These are phyloP conservation scores for Drosophila kanekoi DNA, from an alignment of 2,888 invertebrate genomes.

Conservation along the genomic window DNA sequence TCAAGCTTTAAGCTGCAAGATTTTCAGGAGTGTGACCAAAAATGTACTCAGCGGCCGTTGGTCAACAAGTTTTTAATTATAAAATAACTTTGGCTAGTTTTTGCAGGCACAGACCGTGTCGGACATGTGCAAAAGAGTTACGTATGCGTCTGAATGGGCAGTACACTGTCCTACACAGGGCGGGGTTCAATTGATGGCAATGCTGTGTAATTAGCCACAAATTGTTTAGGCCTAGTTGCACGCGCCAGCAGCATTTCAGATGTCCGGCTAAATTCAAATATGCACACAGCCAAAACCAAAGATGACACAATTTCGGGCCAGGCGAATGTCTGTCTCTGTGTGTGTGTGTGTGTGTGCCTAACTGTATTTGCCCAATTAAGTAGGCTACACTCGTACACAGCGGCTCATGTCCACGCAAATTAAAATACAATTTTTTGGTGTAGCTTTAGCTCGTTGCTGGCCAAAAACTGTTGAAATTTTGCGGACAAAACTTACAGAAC, in stretches of 20 bases:
- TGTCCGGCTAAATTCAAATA: constrained; percentile 67
- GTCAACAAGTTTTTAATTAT: constrained; percentile 76
- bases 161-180: constrained; percentile 16
- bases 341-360: constrained; percentile 33
- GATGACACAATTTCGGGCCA: constrained; percentile 75
- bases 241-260: constrained; percentile 54
- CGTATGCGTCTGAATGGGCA: constrained; percentile 22
- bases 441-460: constrained; percentile 34
- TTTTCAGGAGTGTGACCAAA: constrained; percentile 10
- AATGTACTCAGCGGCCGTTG: constrained; percentile 27
- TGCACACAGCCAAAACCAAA: constrained; percentile 76
- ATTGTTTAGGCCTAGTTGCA: constrained; percentile 80
- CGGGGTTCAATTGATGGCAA: constrained; percentile 70
- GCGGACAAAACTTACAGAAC: constrained; percentile 43
- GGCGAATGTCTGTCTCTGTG: constrained; percentile 11
- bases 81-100: constrained; percentile 72
- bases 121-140: constrained; percentile 52
- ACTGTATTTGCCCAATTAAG: constrained; percentile 73
- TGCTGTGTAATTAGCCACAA: constrained; percentile 81
- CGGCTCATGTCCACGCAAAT: constrained; percentile 76
- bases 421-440: constrained; percentile 72
- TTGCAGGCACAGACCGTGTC: constrained; percentile 14
- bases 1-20: constrained; percentile 5
- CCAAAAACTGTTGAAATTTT: constrained; percentile 63
- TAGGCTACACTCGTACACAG: constrained; percentile 65